phyloP scores from a whole-genome alignment of 2,888 invertebrate genomes.

The Euplagia quadripunctaria region DNA sequence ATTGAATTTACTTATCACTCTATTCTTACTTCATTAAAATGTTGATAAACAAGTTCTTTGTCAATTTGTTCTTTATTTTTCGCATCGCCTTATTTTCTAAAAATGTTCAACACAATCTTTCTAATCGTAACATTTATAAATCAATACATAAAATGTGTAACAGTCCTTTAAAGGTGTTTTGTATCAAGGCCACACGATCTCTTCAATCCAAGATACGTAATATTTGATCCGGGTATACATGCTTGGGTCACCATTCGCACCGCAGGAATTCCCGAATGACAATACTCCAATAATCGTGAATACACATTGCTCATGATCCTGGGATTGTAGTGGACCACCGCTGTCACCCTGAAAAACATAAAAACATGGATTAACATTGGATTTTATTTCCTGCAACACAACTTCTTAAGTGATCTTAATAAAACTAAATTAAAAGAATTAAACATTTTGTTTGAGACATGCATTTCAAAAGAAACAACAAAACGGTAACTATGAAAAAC shows the following conservation, averaged over 20 bases:
- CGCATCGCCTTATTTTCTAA: too few relatives aligned
- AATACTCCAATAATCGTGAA: slow-evolving; percentile 39
- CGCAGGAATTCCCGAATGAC: slow-evolving; percentile 40
- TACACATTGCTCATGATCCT: slow-evolving; percentile 25
- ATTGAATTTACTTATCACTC: too few relatives aligned
- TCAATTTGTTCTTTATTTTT: too few relatives aligned
- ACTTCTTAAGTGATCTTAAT: too few relatives aligned
- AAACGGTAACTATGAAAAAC: too few relatives aligned
- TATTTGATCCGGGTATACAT: slow-evolving; percentile 41
- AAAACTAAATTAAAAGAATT: too few relatives aligned
- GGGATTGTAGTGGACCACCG: slow-evolving; percentile 36
- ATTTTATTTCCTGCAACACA: background rate
- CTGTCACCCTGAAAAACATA: slow-evolving; percentile 31
- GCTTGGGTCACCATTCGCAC: slow-evolving; percentile 25
- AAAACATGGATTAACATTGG: background rate
- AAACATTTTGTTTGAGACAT: too few relatives aligned
- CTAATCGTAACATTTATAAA: background rate
- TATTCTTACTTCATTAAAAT: too few relatives aligned
- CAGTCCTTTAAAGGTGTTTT: background rate
- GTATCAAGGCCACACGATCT: slow-evolving; percentile 39
- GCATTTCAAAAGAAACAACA: too few relatives aligned
- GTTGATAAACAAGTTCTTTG: too few relatives aligned
- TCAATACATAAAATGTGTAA: background rate
- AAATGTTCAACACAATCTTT: background rate
- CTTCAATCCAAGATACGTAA: slow-evolving; percentile 49